phyloP scores from a whole-genome alignment of 2,888 invertebrate species.

The Eupithecia subumbrata region DNA sequence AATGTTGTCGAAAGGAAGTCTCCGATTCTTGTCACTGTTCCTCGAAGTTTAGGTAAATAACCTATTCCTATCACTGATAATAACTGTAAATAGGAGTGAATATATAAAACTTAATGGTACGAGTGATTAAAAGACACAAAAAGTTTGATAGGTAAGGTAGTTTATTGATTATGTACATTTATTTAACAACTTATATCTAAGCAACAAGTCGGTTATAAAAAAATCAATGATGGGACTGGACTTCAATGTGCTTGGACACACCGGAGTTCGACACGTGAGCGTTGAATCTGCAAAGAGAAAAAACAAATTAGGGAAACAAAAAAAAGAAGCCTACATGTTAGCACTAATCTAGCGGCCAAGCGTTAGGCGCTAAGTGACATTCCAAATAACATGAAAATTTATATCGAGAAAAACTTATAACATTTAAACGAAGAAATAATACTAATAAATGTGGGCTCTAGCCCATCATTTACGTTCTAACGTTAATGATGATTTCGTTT shows the following conservation, averaged over 20 bases:
- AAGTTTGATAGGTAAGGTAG: slow-evolving; percentile 11
- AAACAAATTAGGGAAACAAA: not conserved
- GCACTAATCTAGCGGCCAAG: not conserved
- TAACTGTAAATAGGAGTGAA: too few relatives aligned
- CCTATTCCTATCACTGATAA: too few relatives aligned
- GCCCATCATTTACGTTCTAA: too few relatives aligned
- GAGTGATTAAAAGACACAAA: slow-evolving; percentile 1
- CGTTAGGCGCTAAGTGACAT: not conserved
- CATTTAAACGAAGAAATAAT: too few relatives aligned
- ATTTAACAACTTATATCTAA: slow-evolving; percentile 44
- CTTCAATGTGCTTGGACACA: slow-evolving; percentile 61
- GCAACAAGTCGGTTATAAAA: slow-evolving; percentile 30
- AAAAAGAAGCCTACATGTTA: not conserved
- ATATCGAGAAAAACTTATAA: too few relatives aligned
- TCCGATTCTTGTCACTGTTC: too few relatives aligned
- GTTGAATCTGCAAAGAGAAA: slow-evolving; percentile 69
- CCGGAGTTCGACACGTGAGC: slow-evolving; percentile 78
- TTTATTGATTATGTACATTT: slow-evolving; percentile 40
- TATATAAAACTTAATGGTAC: not conserved
- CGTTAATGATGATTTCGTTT: not conserved
- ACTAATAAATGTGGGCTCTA: not conserved
- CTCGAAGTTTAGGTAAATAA: too few relatives aligned
- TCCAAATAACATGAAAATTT: too few relatives aligned
- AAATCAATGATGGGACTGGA: slow-evolving; percentile 49
- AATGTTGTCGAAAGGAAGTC: too few relatives aligned